Conservation (phyloP, 2,888 invertebrate genomes). For the Taenaris catops region DNA sequence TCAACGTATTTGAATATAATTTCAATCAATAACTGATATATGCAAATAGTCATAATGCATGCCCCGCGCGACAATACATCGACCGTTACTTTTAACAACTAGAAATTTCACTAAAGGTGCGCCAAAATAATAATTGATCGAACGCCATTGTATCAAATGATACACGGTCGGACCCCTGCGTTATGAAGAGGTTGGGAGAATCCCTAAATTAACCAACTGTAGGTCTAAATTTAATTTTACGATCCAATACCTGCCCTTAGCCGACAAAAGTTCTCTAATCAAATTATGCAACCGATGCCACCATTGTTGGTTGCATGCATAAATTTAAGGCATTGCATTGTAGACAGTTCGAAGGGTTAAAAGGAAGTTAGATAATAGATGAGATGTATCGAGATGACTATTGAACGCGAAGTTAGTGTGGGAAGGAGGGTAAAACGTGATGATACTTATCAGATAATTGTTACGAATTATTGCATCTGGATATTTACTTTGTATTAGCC, state of each 20-base stretch:
- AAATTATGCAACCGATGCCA: slow-evolving; percentile 76
- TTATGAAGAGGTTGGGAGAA: slow-evolving; percentile 60
- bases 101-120: slow-evolving; percentile 73
- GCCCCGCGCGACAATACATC: slow-evolving; percentile 56
- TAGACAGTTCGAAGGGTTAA: slow-evolving; percentile 62
- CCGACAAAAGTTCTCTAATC: slow-evolving; percentile 72
- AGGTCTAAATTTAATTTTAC: slow-evolving; percentile 77
- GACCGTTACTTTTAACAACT: slow-evolving; percentile 75
- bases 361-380: slow-evolving; percentile 57
- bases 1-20: slow-evolving; percentile 73
- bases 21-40: slow-evolving; percentile 78
- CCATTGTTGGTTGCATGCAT: slow-evolving; percentile 71
- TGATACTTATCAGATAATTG: slow-evolving; percentile 78
- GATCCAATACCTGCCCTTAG: slow-evolving; percentile 70
- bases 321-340: slow-evolving; percentile 70
- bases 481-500: slow-evolving; percentile 37
- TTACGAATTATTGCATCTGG: slow-evolving; percentile 63
- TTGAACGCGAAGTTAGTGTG: slow-evolving; percentile 60
- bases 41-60: slow-evolving; percentile 63
- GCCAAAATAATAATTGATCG: slow-evolving; percentile 76
- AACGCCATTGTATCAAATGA: slow-evolving; percentile 66
- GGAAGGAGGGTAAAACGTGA: slow-evolving; percentile 70
- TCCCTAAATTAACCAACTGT: slow-evolving; percentile 78
- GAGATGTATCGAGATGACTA: slow-evolving; percentile 59
- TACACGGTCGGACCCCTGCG: slow-evolving; percentile 52